These are phyloP conservation scores for Anoplophora glabripennis DNA, from an alignment of 1,140 invertebrate species.

Conservation along the genomic window DNA sequence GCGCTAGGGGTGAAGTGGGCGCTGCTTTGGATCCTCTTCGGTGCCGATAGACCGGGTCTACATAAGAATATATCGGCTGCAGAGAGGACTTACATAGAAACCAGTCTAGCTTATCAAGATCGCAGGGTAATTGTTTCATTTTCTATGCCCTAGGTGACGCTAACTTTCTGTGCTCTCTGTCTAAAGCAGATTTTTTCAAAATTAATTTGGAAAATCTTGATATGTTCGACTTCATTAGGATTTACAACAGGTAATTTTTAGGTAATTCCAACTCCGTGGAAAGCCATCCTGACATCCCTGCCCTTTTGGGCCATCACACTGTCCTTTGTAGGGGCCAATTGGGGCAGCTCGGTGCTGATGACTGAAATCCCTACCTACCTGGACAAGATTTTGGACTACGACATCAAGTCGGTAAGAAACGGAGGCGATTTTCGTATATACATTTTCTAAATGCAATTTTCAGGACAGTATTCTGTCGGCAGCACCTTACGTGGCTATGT, in stretches of 20 bases:
- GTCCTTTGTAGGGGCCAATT: slow-evolving; percentile 82
- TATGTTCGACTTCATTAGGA: background rate
- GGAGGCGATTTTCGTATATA: no score
- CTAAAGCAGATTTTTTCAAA: no score
- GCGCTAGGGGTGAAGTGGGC: slow-evolving; percentile 58
- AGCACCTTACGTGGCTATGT: slow-evolving; percentile 75
- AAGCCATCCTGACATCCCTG: slow-evolving; percentile 67
- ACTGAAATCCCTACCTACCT: slow-evolving; percentile 91
- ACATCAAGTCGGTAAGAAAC: slow-evolving; percentile 58
- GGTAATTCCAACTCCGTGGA: slow-evolving; percentile 65
- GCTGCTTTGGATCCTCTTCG: slow-evolving; percentile 59
- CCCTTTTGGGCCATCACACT: slow-evolving; percentile 82
- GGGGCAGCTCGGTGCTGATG: slow-evolving; percentile 89
- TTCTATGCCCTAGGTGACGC: no score
- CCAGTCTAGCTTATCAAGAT: slow-evolving; percentile 52
- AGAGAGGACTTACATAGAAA: slow-evolving; percentile 63
- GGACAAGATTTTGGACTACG: slow-evolving; percentile 72
- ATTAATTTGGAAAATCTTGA: no score
- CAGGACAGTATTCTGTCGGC: slow-evolving; percentile 74
- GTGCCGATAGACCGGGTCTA: slow-evolving; percentile 62
- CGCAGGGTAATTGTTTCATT: slow-evolving; percentile 44
- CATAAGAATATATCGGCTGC: slow-evolving; percentile 56
- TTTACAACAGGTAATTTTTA: slow-evolving; percentile 11
- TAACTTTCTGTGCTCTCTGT: no score
- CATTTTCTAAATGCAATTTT: slow-evolving; percentile 19